Percentiles rank a stretch among this genome's conserved stretches.
phyloP scores from a whole-genome alignment of 2,113 vertebrate species.

The Motacilla tschutschensis region DNA sequence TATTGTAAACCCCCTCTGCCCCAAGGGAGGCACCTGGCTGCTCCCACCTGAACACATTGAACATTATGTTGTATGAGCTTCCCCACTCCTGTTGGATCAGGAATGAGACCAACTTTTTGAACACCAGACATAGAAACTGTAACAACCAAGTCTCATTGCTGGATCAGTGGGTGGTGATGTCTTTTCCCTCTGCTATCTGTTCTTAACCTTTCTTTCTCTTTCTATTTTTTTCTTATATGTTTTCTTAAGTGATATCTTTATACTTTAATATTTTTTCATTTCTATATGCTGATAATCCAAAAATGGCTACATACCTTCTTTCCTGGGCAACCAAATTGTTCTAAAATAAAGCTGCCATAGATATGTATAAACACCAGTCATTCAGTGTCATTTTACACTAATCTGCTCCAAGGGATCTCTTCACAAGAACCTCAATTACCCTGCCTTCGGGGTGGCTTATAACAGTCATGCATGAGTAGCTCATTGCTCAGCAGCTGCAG shows the following conservation, averaged over 20 bases:
- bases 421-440: not conserved
- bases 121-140: rapidly evolving
- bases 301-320: not conserved
- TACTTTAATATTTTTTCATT: not conserved
- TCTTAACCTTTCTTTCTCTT: not conserved
- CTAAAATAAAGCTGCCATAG: not conserved
- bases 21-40: not conserved
- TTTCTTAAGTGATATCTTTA: not conserved
- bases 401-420: not conserved
- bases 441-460: not conserved
- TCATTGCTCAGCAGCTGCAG: not conserved
- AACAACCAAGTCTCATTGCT: not conserved
- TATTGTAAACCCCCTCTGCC: not conserved
- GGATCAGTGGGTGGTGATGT: not conserved
- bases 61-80: not conserved
- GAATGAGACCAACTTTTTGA: not conserved
- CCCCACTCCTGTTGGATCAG: not conserved
- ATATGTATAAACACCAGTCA: not conserved
- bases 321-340: not conserved
- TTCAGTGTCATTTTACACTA: not conserved
- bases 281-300: not conserved
- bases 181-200: not conserved
- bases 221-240: not conserved
- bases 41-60: not conserved
- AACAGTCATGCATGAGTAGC: not conserved